A percentile compares a stretch with the other conserved stretches of the same genome.
phyloP scores from a whole-genome alignment of 2,888 invertebrate genomes.

The Scaptomyza reducta region DNA sequence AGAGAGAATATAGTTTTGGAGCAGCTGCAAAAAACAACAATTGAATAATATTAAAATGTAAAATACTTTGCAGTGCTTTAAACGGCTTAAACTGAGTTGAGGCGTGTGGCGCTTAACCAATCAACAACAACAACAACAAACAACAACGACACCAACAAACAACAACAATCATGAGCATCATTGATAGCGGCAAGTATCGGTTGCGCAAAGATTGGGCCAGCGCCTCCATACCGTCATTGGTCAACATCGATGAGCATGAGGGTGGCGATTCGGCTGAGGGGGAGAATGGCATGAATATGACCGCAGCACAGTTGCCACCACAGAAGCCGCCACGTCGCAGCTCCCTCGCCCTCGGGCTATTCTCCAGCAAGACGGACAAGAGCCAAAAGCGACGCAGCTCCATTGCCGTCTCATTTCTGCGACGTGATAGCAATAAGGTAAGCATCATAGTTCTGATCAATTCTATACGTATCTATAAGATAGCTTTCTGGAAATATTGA shows the following conservation, averaged over 20 bases:
- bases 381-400: constrained; percentile 84
- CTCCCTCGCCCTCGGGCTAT: constrained; percentile 82
- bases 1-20: constrained; percentile 9
- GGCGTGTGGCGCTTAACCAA: neutral
- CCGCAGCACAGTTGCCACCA: constrained; percentile 71
- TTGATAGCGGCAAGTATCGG: constrained; percentile 83
- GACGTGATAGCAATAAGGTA: constrained; percentile 83
- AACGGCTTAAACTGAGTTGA: constrained; percentile 48
- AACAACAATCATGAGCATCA: constrained; percentile 77
- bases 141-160: constrained; percentile 1
- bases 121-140: neutral
- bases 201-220: constrained; percentile 84
- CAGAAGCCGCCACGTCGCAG: constrained; percentile 83
- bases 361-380: constrained; percentile 81
- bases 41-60: constrained; percentile 41
- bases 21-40: constrained; percentile 15
- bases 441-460: constrained; percentile 8
- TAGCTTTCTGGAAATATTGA: too few relatives aligned
- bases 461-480: too few relatives aligned
- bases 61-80: constrained; percentile 59
- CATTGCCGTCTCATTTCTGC: constrained; percentile 83
- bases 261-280: constrained; percentile 69
- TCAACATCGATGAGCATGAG: constrained; percentile 83
- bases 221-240: constrained; percentile 83
- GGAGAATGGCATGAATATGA: constrained; percentile 57